Evolutionary conservation across 2,888 invertebrate genomes (phyloP), one percentile per base, ranked within the genome.

Genomic region (Leptogaster cylindrica): DNA sequence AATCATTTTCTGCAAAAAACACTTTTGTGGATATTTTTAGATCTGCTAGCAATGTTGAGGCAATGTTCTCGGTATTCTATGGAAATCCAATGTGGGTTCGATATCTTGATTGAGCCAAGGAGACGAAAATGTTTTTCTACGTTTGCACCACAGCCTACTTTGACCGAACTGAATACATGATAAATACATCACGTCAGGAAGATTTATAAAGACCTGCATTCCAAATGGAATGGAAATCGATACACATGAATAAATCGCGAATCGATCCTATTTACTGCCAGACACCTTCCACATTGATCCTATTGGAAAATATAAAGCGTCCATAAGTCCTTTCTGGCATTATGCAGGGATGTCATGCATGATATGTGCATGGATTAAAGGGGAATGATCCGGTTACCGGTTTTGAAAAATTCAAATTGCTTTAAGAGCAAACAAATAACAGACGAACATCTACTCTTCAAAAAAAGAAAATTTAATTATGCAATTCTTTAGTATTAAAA

Each of bases 281-380:
- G n/a, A n/a, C n/a, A n/a, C n/a, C n/a, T n/a, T n/a, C n/a, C n/a
- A n/a, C n/a, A n/a, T n/a, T n/a, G 10, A 10, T 36, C 36, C 36
- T 36, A 12, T 36, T 36, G 12, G 10, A 4, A 36, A 36, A 36
- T 7, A 36, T 10, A 14, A 36, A 36, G n/a, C 4, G 3, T 36
- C 4, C 36, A 10, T 36, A 36, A 7, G 18, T 33, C 14, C 18
- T 20, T 14, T 16, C 16, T 33, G 14, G 20, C 52, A 52, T 52
- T 52, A 52, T 52, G 52, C 31, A 52, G 52, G 10, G 16, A 18
- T 10, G 18, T 31, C 33, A 31, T 52, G 52, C 52, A 52, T 52
- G 18, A 52, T 28, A 52, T 52, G 52, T 31, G 52, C 52, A 52
- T 52, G 14, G 31, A 52, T 52, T n/a, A 52, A 52, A 52, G 31